Base-by-base conservation (phyloP, 2,113 vertebrate genomes). In the Muntiacus muntjak region DNA sequence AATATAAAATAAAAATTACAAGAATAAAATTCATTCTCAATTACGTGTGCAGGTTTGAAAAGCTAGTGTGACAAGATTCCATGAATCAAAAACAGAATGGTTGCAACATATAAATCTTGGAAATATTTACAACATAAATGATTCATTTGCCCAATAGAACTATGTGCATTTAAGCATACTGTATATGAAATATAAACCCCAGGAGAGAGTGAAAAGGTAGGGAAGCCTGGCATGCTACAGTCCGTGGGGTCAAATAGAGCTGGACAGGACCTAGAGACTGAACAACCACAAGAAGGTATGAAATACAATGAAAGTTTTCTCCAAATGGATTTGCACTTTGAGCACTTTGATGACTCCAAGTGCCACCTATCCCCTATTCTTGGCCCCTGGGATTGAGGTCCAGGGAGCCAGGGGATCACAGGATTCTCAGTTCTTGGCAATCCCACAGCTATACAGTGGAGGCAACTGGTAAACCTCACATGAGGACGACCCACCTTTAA, bases 361-460 rank as follows among this genome's bases (percentile, higher is more conserved):
- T 3, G 7, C 9, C 36, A 30, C 12, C 36, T 23, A 25, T 5
- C 2, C 13, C 79, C 10, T 12, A 4, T 50, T 11, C 45, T 5
- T 7, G 79, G 57, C n/a, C n/a, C 62, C n/a, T 26, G 23, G 64
- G 17, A 40, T 7, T 45, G 11, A 64, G 40, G 43, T 23, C 74
- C 57, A 5, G 15, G 52, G 28, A 58, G 1, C 11, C 21, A 40
- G 23, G 28, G 40, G 7, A 3, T 10, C 17, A 1, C 3, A 8
- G 25, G 2, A 7, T 26, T 7, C 54, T 58, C 40, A 17, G 55
- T 1, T n/a, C 76, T 52, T 36, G 4, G 9, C 30, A 55, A 1
- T 14, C 14, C 45, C 14, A 4, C 17, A 3, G 4, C 57, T 26
- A 3, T 1, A 30, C 25, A n/a, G 7, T 0, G 0, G 10, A 26